A percentile compares a stretch with the other conserved stretches of the same genome.
These are phyloP conservation scores for Gadopsis bispinosus DNA, from an alignment of 2,797 vertebrate genomes.

Conservation along the genomic window DNA sequence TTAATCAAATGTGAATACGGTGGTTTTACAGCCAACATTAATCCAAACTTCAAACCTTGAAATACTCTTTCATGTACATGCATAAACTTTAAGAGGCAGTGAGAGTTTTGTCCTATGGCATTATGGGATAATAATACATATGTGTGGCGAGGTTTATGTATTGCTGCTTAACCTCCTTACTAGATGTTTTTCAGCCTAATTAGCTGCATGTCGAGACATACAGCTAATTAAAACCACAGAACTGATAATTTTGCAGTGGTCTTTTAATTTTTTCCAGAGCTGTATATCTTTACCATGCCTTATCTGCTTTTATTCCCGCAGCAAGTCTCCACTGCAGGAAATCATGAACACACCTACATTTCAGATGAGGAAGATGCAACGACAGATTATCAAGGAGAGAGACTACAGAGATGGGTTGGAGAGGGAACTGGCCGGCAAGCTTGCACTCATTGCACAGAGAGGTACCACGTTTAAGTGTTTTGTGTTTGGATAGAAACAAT, in stretches of 20 bases:
- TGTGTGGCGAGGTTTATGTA: background rate
- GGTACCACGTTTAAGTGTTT: slow-evolving; percentile 74
- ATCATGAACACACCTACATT: slow-evolving; percentile 94
- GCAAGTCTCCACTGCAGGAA: slow-evolving; percentile 90
- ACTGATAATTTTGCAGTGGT: too few species aligned
- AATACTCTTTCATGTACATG: background rate
- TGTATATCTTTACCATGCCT: background rate
- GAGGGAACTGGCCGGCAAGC: slow-evolving; percentile 85
- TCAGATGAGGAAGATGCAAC: slow-evolving; percentile 89
- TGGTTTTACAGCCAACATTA: background rate
- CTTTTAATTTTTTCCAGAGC: too few species aligned
- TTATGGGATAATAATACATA: background rate
- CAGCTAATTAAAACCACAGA: too few species aligned
- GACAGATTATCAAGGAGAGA: slow-evolving; percentile 87
- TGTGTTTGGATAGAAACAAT: background rate
- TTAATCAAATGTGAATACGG: background rate
- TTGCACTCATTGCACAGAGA: slow-evolving; percentile 85
- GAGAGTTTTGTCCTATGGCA: background rate
- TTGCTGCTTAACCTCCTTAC: background rate
- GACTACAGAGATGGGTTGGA: slow-evolving; percentile 90
- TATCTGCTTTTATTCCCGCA: slow-evolving; percentile 42
- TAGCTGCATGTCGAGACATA: too few species aligned
- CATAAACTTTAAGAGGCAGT: background rate
- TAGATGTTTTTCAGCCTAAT: too few species aligned
- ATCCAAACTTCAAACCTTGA: background rate